Conservation (phyloP, 2,888 invertebrate species). For the Drosophila neonasuta region DNA sequence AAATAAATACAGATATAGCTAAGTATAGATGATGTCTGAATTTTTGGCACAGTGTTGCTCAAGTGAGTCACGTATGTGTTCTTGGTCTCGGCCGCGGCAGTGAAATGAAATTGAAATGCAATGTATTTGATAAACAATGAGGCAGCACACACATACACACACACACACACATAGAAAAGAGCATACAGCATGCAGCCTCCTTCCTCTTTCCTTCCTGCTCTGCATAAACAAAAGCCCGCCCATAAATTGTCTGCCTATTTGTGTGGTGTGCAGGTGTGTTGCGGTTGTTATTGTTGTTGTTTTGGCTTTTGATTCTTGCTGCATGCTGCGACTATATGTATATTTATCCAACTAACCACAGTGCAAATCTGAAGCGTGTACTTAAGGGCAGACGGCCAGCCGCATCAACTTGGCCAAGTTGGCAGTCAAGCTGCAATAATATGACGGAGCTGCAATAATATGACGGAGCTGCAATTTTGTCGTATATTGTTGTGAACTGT, state of each 20-base stretch:
- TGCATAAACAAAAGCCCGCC: slow-evolving; percentile 39
- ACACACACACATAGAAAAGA: slow-evolving; percentile 16
- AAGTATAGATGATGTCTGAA: slow-evolving; percentile 22
- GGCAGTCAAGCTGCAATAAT: slow-evolving; percentile 45
- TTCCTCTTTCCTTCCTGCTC: neutral
- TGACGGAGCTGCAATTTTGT: slow-evolving; percentile 24
- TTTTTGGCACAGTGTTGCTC: slow-evolving; percentile 59
- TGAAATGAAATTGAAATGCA: slow-evolving; percentile 59
- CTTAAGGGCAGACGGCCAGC: slow-evolving; percentile 46
- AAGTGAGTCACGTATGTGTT: slow-evolving; percentile 46
- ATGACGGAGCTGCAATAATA: slow-evolving; percentile 33
- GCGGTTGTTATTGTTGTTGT: slow-evolving; percentile 12
- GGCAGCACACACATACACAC: neutral
- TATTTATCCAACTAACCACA: slow-evolving; percentile 44
- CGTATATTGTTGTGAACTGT: slow-evolving; percentile 43
- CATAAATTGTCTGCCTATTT: slow-evolving; percentile 56
- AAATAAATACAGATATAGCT: slow-evolving; percentile 33
- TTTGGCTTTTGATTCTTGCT: slow-evolving; percentile 9
- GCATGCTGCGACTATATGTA: slow-evolving; percentile 4
- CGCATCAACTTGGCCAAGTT: slow-evolving; percentile 51
- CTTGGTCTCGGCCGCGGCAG: slow-evolving; percentile 68
- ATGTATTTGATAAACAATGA: slow-evolving; percentile 59
- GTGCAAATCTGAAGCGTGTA: slow-evolving; percentile 10
- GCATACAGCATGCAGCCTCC: slow-evolving; percentile 24
- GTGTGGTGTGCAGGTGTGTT: slow-evolving; percentile 40